Conservation (phyloP, 2,797 vertebrate species). For the Acipenser transmontanus region DNA sequence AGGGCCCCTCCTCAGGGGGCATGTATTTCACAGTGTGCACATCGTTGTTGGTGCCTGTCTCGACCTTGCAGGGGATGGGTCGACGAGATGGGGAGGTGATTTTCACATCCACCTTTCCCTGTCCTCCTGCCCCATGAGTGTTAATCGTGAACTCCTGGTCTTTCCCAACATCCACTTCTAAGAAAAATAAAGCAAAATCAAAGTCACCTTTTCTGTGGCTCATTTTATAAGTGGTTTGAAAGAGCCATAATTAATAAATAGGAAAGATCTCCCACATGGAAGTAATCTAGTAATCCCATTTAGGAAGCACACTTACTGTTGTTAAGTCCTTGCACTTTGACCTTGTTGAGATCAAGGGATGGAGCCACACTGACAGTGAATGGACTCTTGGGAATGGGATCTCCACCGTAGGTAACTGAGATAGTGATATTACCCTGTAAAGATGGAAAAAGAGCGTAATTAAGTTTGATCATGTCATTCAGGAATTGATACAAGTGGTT, state of each 20-base stretch:
- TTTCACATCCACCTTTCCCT: constrained; percentile 78
- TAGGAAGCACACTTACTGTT: constrained; percentile 66
- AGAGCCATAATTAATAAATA: too few relatives aligned
- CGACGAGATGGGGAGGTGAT: constrained; percentile 77
- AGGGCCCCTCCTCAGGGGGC: constrained; percentile 77
- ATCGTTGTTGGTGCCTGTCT: constrained; percentile 60
- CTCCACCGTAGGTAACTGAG: constrained; percentile 81
- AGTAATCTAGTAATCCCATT: neutral
- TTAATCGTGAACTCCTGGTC: constrained; percentile 78
- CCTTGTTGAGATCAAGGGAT: constrained; percentile 75
- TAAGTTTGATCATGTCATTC: neutral
- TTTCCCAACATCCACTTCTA: constrained; percentile 85
- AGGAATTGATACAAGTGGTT: neutral
- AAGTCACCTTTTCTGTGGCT: too few relatives aligned
- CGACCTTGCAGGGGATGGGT: constrained; percentile 80
- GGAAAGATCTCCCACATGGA: neutral
- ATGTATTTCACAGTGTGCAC: constrained; percentile 74
- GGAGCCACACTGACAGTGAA: constrained; percentile 81
- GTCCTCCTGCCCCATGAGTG: constrained; percentile 75
- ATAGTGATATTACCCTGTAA: constrained; percentile 75
- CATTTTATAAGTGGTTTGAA: too few relatives aligned
- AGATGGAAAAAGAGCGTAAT: neutral
- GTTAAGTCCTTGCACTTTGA: constrained; percentile 81
- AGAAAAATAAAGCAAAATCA: too few relatives aligned
- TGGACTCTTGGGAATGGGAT: constrained; percentile 82